Percentiles rank a stretch among this genome's conserved stretches.
phyloP scores from a whole-genome alignment of 2,888 invertebrate species.

The Pandemis cinnamomeana region DNA sequence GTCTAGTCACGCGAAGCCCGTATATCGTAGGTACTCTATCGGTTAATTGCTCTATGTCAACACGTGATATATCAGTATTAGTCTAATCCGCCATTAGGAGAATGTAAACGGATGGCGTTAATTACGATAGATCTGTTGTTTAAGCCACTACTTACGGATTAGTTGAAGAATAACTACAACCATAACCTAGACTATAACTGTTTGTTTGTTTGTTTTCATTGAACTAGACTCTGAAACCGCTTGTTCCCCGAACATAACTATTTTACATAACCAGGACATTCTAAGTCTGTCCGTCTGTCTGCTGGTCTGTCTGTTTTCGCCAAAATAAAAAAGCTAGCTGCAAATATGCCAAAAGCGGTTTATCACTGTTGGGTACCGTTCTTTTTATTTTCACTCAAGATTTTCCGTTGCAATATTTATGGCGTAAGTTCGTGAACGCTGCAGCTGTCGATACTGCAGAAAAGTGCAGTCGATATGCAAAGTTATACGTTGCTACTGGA shows the following conservation, averaged over 20 bases:
- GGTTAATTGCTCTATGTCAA: background rate
- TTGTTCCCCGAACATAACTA: too few relatives aligned
- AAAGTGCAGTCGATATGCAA: constrained; percentile 25
- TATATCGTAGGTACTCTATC: too few relatives aligned
- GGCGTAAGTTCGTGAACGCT: constrained; percentile 1
- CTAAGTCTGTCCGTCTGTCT: too few relatives aligned
- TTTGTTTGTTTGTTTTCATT: too few relatives aligned
- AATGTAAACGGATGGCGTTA: background rate
- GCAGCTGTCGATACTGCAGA: constrained; percentile 13
- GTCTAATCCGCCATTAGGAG: constrained; percentile 12
- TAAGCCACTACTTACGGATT: background rate
- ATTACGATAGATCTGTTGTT: constrained; percentile 10
- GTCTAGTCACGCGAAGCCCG: too few relatives aligned
- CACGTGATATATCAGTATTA: constrained; percentile 17
- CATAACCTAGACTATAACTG: too few relatives aligned
- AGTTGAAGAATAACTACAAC: background rate
- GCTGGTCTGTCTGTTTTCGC: too few relatives aligned
- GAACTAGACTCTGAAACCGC: too few relatives aligned
- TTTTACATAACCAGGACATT: too few relatives aligned
- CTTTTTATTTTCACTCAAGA: constrained; percentile 1
- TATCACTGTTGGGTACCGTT: too few relatives aligned
- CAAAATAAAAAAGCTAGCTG: too few relatives aligned
- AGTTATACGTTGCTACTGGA: constrained; percentile 1
- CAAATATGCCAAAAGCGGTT: too few relatives aligned
- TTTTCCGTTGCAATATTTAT: constrained; percentile 15